Conservation (phyloP, 2,113 vertebrate genomes). For the Philantomba maxwellii region DNA sequence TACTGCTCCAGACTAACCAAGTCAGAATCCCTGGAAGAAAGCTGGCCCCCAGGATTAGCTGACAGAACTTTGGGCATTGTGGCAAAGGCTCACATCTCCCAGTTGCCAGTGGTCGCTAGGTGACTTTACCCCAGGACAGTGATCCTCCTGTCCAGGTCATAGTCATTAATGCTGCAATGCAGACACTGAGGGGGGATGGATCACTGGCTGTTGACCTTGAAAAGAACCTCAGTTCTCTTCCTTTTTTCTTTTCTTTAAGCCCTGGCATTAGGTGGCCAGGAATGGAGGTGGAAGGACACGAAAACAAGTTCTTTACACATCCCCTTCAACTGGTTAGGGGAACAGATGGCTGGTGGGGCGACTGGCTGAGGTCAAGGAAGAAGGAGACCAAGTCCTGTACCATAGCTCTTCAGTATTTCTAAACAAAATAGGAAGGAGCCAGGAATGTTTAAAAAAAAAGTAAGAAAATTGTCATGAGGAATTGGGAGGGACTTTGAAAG, state of each 20-base stretch:
- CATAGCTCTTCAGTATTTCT: background rate
- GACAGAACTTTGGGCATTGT: background rate
- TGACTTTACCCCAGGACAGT: background rate
- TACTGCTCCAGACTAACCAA: background rate
- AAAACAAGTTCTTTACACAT: background rate
- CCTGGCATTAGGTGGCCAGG: background rate
- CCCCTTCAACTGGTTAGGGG: background rate
- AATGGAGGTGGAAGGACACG: background rate
- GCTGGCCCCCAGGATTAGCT: background rate
- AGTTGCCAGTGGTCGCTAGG: background rate
- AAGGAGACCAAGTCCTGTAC: background rate
- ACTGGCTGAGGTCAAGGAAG: background rate
- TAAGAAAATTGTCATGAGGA: background rate
- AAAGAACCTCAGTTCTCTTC: background rate
- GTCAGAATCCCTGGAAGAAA: background rate
- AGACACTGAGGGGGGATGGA: background rate
- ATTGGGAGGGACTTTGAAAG: background rate
- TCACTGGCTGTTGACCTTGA: background rate
- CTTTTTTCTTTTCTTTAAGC: background rate
- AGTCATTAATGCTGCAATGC: background rate
- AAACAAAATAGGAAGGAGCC: background rate
- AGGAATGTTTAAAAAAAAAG: background rate
- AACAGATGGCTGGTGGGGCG: background rate
- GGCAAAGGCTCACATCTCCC: background rate
- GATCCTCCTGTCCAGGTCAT: background rate